phyloP scores from a whole-genome alignment of 1,140 invertebrate species.

The Orius laevigatus region DNA sequence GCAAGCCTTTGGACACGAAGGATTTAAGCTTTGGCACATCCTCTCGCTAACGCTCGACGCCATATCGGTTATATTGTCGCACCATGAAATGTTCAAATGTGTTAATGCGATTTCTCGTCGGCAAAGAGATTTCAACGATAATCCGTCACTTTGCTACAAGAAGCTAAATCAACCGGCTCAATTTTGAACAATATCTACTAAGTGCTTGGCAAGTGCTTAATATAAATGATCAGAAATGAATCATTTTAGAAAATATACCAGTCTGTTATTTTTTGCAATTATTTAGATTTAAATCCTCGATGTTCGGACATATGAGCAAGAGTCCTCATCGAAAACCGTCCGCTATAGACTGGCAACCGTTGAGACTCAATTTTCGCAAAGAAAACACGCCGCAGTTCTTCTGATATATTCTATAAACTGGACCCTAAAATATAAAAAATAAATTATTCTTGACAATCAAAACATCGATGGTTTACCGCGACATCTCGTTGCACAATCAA shows the following conservation, averaged over 20 bases:
- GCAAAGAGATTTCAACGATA: slow-evolving; percentile 75
- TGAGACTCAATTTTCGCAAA: slow-evolving; percentile 49
- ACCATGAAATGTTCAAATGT: slow-evolving; percentile 94
- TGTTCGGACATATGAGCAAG: slow-evolving; percentile 85
- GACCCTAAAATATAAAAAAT: too few relatives aligned
- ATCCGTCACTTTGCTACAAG: slow-evolving; percentile 84
- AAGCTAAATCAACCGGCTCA: slow-evolving; percentile 79
- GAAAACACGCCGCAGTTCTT: too few relatives aligned
- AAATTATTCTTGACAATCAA: too few relatives aligned
- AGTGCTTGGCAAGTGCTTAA: slow-evolving; percentile 62
- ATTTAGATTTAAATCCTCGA: slow-evolving; percentile 89
- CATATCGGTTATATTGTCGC: slow-evolving; percentile 80
- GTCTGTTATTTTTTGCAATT: slow-evolving; percentile 95
- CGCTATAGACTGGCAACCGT: slow-evolving; percentile 90
- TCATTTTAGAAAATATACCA: slow-evolving; percentile 30
- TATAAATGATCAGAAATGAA: background rate
- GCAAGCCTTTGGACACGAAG: slow-evolving; percentile 85
- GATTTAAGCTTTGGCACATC: slow-evolving; percentile 77
- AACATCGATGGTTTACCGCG: too few relatives aligned
- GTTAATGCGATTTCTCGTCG: slow-evolving; percentile 78
- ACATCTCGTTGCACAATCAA: too few relatives aligned
- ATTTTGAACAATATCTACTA: slow-evolving; percentile 73
- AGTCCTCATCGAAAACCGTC: slow-evolving; percentile 79
- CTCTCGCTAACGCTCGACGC: slow-evolving; percentile 69
- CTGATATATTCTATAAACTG: too few relatives aligned